Conservation (phyloP, 1,140 invertebrate species). For the Galleria mellonella region DNA sequence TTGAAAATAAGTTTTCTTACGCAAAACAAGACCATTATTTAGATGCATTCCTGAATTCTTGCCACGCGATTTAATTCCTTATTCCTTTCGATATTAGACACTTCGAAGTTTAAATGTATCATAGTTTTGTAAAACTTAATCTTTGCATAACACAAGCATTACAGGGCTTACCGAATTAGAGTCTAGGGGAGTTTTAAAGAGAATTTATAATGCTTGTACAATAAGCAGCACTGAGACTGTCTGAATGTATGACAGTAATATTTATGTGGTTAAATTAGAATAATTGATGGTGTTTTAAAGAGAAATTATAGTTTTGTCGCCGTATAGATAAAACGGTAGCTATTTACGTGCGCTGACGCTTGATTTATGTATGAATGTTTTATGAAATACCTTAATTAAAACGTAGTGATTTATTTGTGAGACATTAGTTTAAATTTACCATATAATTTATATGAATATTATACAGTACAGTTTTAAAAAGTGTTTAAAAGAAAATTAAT, state of each 20-base stretch:
- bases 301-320: slow-evolving; percentile 16
- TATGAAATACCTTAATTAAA: background rate
- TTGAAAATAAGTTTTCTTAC: too few relatives aligned
- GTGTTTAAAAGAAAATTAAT: too few relatives aligned
- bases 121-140: too few relatives aligned
- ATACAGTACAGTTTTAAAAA: too few relatives aligned
- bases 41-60: too few relatives aligned
- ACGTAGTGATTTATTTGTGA: background rate
- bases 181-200: too few relatives aligned
- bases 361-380: slow-evolving; percentile 5
- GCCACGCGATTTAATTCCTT: too few relatives aligned
- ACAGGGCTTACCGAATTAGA: too few relatives aligned
- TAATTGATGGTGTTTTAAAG: slow-evolving; percentile 22
- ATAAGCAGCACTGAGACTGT: background rate
- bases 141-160: too few relatives aligned
- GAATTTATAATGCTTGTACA: background rate
- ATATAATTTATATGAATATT: background rate
- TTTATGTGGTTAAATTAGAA: slow-evolving; percentile 20
- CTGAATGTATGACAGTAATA: slow-evolving; percentile 12
- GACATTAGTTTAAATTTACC: background rate
- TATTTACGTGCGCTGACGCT: background rate
- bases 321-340: slow-evolving; percentile 15
- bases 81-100: too few relatives aligned
- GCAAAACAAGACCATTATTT: too few relatives aligned
- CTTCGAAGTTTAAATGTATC: too few relatives aligned